Base-by-base conservation (phyloP, 2,113 vertebrate genomes). In the Gobiocypris rarus region DNA sequence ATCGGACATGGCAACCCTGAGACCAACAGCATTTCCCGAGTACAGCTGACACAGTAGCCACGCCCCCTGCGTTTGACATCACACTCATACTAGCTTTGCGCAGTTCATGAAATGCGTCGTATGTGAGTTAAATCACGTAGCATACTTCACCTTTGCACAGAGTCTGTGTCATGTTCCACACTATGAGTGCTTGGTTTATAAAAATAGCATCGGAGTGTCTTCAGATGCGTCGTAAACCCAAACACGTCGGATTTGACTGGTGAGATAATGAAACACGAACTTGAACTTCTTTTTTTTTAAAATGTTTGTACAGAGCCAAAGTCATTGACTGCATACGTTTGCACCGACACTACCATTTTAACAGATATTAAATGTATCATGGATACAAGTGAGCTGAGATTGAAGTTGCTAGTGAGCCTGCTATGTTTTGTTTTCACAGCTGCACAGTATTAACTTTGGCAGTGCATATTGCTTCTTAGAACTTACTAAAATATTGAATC, bases 191-290 rank as follows among this genome's bases (percentile, higher is more conserved):
- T 28, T 17, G 65, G 43, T 19, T 79, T 22, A 38, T 79, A 63
- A 34, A 38, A 41, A 26, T 7, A 50, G 26, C 67, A 34, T 26
- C 58, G 61, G 43, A 85, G 41, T 81, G 76, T 70, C 76, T 70
- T 31, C 70, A 80, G 13, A 50, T 61, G 81, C 71, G 50, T 70
- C 22, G 56, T 85, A 43, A 69, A 45, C 0, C 19, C 50, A 85
- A 75, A 61, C 38, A 45, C 50, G 52, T 28, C 80, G 75, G 83
- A 87, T 83, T 79, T 83, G 45, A 43, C 56, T 85, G 84, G 86
- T 85, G 84, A 85, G 84, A 11, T 19, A 45, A 56, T 48, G 17
- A 45, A 82, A 59, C 59, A 54, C 67, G 22, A 79, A 81, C 61
- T 71, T 48, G 22, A 79, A 81, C 61, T 71, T 48, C 81, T 87